Percentiles rank a stretch among this genome's conserved stretches.
Conservation (phyloP, 2,888 invertebrate genomes). For the Diarsia dahlii region DNA sequence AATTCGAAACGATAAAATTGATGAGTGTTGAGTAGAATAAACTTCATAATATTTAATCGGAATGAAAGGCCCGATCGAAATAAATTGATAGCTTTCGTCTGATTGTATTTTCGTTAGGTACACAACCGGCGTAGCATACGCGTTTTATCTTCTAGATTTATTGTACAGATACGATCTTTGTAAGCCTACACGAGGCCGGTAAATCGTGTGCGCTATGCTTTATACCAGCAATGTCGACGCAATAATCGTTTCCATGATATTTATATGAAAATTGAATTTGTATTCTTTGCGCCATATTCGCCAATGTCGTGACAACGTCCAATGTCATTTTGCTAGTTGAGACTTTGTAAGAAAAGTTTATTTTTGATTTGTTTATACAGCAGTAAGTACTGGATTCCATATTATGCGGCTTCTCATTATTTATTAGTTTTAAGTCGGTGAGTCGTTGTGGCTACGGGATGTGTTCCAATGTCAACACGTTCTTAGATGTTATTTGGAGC, state of each 20-base stretch:
- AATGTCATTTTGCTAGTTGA: constrained; percentile 53
- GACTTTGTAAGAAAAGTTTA: constrained; percentile 45
- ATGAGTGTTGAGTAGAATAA: constrained; percentile 69
- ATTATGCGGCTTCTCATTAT: constrained; percentile 28
- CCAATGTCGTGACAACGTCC: constrained; percentile 60
- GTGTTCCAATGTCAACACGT: constrained; percentile 53
- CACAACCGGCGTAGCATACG: constrained; percentile 69
- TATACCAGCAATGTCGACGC: constrained; percentile 72
- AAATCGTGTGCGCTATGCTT: constrained; percentile 79
- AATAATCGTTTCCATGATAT: constrained; percentile 65
- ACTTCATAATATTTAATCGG: constrained; percentile 72
- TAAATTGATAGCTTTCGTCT: constrained; percentile 73
- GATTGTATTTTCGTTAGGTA: constrained; percentile 78
- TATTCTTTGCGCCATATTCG: constrained; percentile 59
- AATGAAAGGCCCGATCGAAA: constrained; percentile 72
- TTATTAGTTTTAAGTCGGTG: constrained; percentile 45
- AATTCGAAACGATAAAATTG: constrained; percentile 59
- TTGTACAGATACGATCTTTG: constrained; percentile 86
- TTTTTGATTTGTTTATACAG: constrained; percentile 58
- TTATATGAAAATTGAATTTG: constrained; percentile 64
- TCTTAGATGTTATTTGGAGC: constrained; percentile 22
- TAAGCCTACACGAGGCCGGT: constrained; percentile 80
- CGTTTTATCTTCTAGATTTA: constrained; percentile 87
- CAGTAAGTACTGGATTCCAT: constrained; percentile 30
- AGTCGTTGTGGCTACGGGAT: constrained; percentile 35